These are phyloP conservation scores for Hyposmocoma kahamanoa DNA, from an alignment of 1,140 invertebrate genomes.

Conservation along the genomic window DNA sequence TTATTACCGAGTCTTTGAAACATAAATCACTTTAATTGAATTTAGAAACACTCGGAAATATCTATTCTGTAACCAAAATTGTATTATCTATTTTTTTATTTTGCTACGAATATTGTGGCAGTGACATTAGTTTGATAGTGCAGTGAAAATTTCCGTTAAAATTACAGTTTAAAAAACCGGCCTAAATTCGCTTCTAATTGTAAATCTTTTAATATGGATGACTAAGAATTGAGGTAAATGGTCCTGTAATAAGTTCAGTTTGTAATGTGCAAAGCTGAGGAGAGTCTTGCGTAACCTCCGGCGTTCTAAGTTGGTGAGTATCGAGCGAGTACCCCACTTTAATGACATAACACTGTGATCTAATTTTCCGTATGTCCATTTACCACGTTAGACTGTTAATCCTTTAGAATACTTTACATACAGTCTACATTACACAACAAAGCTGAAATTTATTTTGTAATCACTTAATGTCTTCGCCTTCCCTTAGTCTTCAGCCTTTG, in stretches of 20 bases:
- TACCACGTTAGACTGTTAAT: too few relatives aligned
- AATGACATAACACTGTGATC: background rate
- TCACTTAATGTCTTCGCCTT: too few relatives aligned
- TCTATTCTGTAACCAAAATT: background rate
- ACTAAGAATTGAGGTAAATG: too few relatives aligned
- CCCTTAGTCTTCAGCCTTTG: too few relatives aligned
- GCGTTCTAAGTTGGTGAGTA: slow-evolving; percentile 13
- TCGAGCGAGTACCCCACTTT: background rate
- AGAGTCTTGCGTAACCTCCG: slow-evolving; percentile 18
- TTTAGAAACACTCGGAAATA: too few relatives aligned
- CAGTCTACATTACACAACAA: too few relatives aligned
- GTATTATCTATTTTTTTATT: background rate
- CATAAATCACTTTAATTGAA: too few relatives aligned
- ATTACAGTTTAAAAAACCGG: background rate
- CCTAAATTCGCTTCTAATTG: background rate
- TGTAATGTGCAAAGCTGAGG: slow-evolving; percentile 14
- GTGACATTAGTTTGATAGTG: slow-evolving; percentile 12
- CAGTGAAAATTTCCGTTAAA: slow-evolving; percentile 5
- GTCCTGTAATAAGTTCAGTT: background rate
- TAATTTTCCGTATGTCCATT: too few relatives aligned
- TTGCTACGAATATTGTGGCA: slow-evolving; percentile 10
- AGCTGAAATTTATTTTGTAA: too few relatives aligned
- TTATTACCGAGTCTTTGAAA: too few relatives aligned
- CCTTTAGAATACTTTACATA: too few relatives aligned
- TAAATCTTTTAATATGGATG: background rate